phyloP scores from a whole-genome alignment of 1,140 invertebrate species.

The Caenorhabditis tropicalis region DNA sequence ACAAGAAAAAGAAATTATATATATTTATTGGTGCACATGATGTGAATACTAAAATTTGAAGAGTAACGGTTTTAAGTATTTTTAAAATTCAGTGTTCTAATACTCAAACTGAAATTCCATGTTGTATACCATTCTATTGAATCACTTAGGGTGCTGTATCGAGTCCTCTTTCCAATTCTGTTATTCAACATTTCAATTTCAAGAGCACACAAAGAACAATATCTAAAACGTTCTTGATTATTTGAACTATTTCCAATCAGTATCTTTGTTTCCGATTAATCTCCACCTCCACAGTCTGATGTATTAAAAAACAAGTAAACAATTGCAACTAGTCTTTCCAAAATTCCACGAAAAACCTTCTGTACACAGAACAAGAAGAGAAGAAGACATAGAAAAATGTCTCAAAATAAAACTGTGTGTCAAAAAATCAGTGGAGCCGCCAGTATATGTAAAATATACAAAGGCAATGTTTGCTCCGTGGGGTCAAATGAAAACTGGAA shows the following conservation, averaged over 20 bases:
- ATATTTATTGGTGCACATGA: too few relatives aligned
- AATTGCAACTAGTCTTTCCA: neutral
- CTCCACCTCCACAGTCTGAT: neutral
- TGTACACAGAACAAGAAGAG: slow-evolving; percentile 13
- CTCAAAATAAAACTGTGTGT: slow-evolving; percentile 37
- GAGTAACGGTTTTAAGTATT: too few relatives aligned
- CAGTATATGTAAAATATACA: slow-evolving; percentile 36
- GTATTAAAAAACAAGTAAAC: slow-evolving; percentile 27
- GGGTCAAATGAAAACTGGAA: slow-evolving; percentile 43
- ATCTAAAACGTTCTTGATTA: neutral
- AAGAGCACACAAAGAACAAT: too few relatives aligned
- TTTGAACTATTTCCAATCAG: neutral
- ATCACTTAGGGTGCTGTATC: too few relatives aligned
- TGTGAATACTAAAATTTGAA: too few relatives aligned
- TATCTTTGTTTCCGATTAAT: neutral
- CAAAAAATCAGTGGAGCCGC: neutral
- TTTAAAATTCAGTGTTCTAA: too few relatives aligned
- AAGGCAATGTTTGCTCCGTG: slow-evolving; percentile 38
- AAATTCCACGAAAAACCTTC: slow-evolving; percentile 2
- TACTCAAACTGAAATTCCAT: too few relatives aligned
- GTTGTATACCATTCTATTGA: too few relatives aligned
- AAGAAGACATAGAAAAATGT: slow-evolving; percentile 14
- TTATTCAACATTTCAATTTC: too few relatives aligned
- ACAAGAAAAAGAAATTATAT: too few relatives aligned
- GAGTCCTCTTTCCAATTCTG: too few relatives aligned